Percentiles rank a stretch among this genome's conserved stretches.
Evolutionary conservation across 2,797 vertebrate genomes (phyloP).

Genomic region (Botia kubotai): DNA sequence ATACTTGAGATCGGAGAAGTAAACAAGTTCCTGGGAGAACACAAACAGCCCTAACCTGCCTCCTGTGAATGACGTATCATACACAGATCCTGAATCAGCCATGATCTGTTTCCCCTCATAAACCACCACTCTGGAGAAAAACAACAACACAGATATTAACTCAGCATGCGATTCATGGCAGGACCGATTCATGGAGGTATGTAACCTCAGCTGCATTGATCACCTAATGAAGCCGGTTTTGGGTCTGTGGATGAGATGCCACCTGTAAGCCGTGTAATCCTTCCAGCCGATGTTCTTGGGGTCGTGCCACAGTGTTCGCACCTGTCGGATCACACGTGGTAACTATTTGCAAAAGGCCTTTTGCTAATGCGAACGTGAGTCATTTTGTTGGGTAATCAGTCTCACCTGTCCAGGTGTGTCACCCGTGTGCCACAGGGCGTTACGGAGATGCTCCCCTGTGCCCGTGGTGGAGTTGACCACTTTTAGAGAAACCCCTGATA

Average conservation of each 20-base stretch:
- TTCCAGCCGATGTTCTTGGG: constrained; percentile 98
- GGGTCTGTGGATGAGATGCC: constrained; percentile 96
- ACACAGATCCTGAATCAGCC: constrained; percentile 95
- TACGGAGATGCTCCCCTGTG: constrained; percentile 91
- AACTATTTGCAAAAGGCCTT: not conserved
- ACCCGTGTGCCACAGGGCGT: constrained; percentile 97
- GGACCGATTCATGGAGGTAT: not conserved
- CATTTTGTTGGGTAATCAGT: not conserved
- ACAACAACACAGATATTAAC: constrained; percentile 1
- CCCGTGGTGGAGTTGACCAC: constrained; percentile 98
- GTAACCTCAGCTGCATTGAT: constrained; percentile 41
- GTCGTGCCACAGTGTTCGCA: constrained; percentile 95
- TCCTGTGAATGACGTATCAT: constrained; percentile 93
- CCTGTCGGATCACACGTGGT: constrained; percentile 73
- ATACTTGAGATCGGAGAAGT: constrained; percentile 99
- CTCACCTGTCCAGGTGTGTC: constrained; percentile 94
- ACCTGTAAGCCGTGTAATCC: constrained; percentile 98
- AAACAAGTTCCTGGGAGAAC: constrained; percentile 99
- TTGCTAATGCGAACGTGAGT: not conserved
- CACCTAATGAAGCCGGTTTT: constrained; percentile 98
- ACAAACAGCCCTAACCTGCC: constrained; percentile 96
- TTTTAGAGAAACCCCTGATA: constrained; percentile 97
- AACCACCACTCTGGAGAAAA: constrained; percentile 88
- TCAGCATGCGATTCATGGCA: not conserved
- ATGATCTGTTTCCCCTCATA: constrained; percentile 98